Evolutionary conservation across 2,113 vertebrate species (phyloP).

Genomic region (Ivindomyrus marchei): DNA sequence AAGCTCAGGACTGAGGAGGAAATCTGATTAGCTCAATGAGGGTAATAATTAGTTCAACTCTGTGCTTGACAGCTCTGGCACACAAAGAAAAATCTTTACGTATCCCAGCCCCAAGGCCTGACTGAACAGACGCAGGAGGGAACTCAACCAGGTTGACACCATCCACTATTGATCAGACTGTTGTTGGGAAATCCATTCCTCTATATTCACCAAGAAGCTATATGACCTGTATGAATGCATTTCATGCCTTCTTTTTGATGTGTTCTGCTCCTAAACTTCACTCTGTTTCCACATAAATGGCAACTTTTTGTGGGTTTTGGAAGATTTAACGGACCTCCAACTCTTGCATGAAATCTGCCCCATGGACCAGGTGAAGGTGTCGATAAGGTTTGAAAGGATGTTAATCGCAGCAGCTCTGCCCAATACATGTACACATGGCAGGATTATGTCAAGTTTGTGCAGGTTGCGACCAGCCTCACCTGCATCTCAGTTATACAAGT

Average conservation of each 20-base stretch:
- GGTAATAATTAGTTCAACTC: neutral
- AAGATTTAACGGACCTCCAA: neutral
- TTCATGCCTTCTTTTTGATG: neutral
- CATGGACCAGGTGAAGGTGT: neutral
- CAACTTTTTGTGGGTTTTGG: neutral
- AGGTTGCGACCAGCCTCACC: neutral
- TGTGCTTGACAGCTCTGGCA: neutral
- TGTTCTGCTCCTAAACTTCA: neutral
- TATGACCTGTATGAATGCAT: neutral
- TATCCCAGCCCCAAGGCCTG: neutral
- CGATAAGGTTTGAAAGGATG: neutral
- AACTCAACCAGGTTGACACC: neutral
- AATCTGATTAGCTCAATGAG: neutral
- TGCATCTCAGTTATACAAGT: neutral
- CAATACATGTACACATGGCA: neutral
- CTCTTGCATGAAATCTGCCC: neutral
- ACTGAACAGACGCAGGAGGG: neutral
- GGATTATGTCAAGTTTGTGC: neutral
- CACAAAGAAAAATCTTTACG: neutral
- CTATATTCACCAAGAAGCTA: neutral
- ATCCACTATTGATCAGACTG: neutral
- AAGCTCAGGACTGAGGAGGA: neutral
- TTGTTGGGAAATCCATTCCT: neutral
- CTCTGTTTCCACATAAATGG: neutral
- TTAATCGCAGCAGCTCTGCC: neutral